Conservation (phyloP, 2,888 invertebrate species). For the Andrena flavipes region DNA sequence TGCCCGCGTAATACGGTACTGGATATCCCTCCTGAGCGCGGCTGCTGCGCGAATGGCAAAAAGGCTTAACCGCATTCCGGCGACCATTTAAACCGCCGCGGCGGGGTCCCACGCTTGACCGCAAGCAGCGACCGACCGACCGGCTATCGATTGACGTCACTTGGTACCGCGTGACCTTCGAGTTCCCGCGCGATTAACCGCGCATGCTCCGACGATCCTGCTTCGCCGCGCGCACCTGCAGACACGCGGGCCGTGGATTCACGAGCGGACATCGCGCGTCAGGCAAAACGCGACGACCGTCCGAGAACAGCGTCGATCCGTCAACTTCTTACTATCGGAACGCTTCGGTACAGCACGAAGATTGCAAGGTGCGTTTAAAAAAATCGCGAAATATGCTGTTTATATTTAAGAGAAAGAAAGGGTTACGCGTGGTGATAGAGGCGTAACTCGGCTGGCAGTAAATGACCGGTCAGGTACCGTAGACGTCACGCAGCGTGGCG, state of each 20-base stretch:
- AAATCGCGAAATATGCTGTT: background rate
- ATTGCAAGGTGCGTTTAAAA: too few species aligned
- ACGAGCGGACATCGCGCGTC: background rate
- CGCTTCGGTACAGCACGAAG: background rate
- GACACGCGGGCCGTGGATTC: slow-evolving; percentile 7
- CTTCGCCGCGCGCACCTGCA: slow-evolving; percentile 35
- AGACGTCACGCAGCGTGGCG: slow-evolving; percentile 58
- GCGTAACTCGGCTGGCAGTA: slow-evolving; percentile 43
- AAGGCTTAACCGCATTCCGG: slow-evolving; percentile 84
- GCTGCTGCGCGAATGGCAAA: slow-evolving; percentile 79
- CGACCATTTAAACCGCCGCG: slow-evolving; percentile 83
- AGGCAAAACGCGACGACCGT: slow-evolving; percentile 1
- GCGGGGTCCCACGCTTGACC: slow-evolving; percentile 80
- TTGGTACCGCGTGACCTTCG: slow-evolving; percentile 80
- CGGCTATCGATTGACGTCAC: slow-evolving; percentile 80
- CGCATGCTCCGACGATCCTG: slow-evolving; percentile 71
- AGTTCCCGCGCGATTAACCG: slow-evolving; percentile 80
- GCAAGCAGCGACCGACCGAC: slow-evolving; percentile 71
- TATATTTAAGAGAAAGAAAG: background rate
- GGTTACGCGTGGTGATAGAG: background rate
- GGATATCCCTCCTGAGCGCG: slow-evolving; percentile 60
- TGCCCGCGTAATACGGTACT: slow-evolving; percentile 54
- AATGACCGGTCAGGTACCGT: slow-evolving; percentile 62
- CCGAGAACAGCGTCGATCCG: background rate
- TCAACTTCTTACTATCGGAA: background rate